Conservation (phyloP, 2,113 vertebrate genomes). For the Rhabdornis inornatus region DNA sequence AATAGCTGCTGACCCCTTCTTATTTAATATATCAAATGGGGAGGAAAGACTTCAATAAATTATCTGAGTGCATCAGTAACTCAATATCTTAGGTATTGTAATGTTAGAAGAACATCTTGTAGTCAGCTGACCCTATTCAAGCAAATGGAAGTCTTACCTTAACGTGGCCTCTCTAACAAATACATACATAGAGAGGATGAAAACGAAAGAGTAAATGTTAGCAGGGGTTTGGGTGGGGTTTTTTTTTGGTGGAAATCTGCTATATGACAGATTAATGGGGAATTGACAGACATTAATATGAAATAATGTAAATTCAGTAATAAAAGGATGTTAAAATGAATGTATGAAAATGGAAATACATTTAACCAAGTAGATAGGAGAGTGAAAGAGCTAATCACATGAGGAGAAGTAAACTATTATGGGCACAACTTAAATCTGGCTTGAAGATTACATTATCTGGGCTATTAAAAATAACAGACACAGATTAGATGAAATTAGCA, state of each 20-base stretch:
- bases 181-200: neutral
- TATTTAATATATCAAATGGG: neutral
- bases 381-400: neutral
- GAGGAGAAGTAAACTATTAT: neutral
- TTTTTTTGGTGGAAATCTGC: neutral
- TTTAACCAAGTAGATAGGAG: neutral
- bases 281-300: constrained; percentile 38
- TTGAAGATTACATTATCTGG: neutral
- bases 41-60: neutral
- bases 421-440: neutral
- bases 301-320: constrained; percentile 1
- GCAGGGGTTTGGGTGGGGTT: neutral
- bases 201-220: neutral
- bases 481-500: neutral
- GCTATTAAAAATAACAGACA: neutral
- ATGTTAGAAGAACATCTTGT: neutral
- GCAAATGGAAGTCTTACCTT: neutral
- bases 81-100: neutral
- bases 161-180: neutral
- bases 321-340: neutral
- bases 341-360: neutral
- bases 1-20: neutral
- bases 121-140: neutral
- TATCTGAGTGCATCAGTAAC: neutral
- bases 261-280: neutral